Conservation (phyloP, 2,113 vertebrate genomes). For the Centrocercus urophasianus region DNA sequence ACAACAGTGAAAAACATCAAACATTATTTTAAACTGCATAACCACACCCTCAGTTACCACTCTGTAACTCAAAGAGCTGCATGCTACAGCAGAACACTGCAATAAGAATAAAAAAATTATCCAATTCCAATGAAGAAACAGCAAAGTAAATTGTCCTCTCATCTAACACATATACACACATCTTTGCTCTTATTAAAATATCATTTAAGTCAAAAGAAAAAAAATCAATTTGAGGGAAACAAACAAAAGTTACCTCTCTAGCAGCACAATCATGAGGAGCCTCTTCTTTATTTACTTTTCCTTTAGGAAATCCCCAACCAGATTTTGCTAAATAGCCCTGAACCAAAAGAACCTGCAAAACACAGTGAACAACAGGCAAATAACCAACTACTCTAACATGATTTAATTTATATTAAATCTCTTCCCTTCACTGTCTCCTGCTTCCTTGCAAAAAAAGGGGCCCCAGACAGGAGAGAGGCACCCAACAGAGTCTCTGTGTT, state of each 20-base stretch:
- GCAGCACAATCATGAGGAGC: conserved; percentile 96
- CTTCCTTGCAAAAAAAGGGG: background rate
- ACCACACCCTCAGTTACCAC: background rate
- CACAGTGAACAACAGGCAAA: background rate
- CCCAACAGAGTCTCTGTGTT: background rate
- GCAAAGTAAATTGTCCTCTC: background rate
- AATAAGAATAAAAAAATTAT: background rate
- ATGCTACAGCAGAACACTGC: background rate
- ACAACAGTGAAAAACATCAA: background rate
- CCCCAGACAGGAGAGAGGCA: background rate
- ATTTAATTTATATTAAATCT: background rate
- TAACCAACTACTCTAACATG: background rate
- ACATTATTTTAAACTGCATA: background rate
- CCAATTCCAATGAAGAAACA: background rate
- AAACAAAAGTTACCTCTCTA: conserved; percentile 86
- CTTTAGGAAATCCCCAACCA: conserved; percentile 98
- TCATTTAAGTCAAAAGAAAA: background rate
- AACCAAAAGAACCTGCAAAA: conserved; percentile 90
- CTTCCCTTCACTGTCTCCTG: background rate
- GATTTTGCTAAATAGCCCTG: conserved; percentile 98
- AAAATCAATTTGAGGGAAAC: background rate
- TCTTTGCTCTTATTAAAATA: background rate
- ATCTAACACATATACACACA: background rate
- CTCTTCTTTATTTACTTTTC: conserved; percentile 98
- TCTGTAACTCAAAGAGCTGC: background rate